These are phyloP conservation scores for Trichogramma pretiosum DNA, from an alignment of 1,140 invertebrate species.

Conservation along the genomic window DNA sequence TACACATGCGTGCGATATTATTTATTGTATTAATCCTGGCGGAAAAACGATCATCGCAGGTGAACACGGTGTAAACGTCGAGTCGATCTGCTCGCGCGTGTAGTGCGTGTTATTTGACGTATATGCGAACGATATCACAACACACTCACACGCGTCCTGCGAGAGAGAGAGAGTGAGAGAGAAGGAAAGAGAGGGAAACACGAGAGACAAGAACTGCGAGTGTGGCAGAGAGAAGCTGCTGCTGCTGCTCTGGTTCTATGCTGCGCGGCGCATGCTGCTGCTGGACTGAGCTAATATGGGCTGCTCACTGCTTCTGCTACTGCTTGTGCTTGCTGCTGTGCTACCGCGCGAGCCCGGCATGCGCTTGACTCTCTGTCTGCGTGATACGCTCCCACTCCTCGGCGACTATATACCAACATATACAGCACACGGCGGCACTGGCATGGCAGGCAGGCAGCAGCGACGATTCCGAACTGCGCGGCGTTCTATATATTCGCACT, in stretches of 20 bases:
- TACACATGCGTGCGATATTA: too few species aligned
- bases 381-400: too few species aligned
- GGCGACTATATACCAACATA: too few species aligned
- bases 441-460: too few species aligned
- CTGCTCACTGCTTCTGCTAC: too few species aligned
- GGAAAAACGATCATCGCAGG: neutral
- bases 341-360: neutral
- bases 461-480: too few species aligned
- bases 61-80: neutral
- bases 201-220: constrained; percentile 15
- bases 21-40: too few species aligned
- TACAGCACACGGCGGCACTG: too few species aligned
- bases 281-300: constrained; percentile 24
- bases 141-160: too few species aligned
- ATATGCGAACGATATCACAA: neutral
- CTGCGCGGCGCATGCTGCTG: constrained; percentile 26
- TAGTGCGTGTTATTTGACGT: too few species aligned
- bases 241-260: constrained; percentile 4
- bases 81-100: neutral
- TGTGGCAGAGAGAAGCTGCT: neutral
- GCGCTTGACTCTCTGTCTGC: too few species aligned
- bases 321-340: constrained; percentile 12
- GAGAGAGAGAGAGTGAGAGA: neutral
- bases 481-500: too few species aligned
- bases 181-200: neutral